phyloP scores from a whole-genome alignment of 2,888 invertebrate genomes.

The Xylota segnis region DNA sequence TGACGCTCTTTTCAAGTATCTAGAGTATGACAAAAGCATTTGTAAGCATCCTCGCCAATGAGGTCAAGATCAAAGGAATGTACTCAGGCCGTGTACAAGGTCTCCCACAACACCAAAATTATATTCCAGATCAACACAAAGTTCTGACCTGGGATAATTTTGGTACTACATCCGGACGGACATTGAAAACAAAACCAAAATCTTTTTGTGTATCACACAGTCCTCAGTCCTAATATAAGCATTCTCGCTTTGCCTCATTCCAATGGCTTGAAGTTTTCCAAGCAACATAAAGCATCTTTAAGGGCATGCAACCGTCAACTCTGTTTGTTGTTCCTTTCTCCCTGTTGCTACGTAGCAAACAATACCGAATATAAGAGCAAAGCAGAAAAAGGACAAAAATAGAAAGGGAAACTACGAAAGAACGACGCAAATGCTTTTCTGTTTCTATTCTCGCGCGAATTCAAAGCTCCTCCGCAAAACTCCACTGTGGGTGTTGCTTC shows the following conservation, averaged over 20 bases:
- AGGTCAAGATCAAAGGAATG: too few species aligned
- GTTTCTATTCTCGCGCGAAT: conserved; percentile 53
- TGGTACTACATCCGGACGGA: too few species aligned
- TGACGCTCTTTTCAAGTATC: too few species aligned
- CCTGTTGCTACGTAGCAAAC: conserved; percentile 70
- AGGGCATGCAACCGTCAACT: conserved; percentile 16
- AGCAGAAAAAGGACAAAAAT: conserved; percentile 49
- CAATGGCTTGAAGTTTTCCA: conserved; percentile 2
- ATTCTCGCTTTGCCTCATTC: background rate
- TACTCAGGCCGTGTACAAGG: too few species aligned
- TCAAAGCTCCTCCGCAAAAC: conserved; percentile 51
- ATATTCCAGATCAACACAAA: too few species aligned
- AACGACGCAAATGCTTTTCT: conserved; percentile 41
- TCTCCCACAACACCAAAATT: too few species aligned
- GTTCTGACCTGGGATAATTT: too few species aligned
- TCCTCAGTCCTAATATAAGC: background rate
- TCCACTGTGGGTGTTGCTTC: conserved; percentile 36
- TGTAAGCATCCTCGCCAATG: too few species aligned
- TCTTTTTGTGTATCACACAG: background rate
- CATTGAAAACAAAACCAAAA: too few species aligned
- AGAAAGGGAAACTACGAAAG: conserved; percentile 61
- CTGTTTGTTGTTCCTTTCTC: conserved; percentile 8
- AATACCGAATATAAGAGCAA: conserved; percentile 54
- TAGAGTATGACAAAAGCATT: too few species aligned
- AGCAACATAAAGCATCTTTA: conserved; percentile 16